Evolutionary conservation across 2,113 vertebrate genomes (phyloP).

Genomic region (Accipiter virgatus): DNA sequence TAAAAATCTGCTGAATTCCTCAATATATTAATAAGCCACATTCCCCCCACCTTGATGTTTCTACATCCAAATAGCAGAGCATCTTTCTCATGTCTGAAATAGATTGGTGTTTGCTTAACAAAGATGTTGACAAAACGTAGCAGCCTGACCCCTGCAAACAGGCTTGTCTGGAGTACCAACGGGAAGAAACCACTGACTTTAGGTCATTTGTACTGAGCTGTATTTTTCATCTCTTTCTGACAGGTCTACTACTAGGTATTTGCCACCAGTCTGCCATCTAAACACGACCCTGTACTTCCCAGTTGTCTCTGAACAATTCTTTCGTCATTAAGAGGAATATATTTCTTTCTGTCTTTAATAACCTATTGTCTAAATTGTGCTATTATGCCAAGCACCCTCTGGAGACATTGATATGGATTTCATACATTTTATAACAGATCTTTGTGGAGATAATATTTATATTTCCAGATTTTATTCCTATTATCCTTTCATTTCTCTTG

Average conservation of each 20-base stretch:
- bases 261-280: not conserved
- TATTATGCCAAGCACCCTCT: not conserved
- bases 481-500: conserved; percentile 4
- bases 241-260: not conserved
- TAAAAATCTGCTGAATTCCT: not conserved
- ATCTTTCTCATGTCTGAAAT: not conserved
- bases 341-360: conserved; percentile 7
- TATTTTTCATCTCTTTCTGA: not conserved
- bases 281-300: not conserved
- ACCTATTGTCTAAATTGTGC: not conserved
- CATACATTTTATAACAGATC: not conserved
- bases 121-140: not conserved
- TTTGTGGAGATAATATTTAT: not conserved
- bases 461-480: conserved; percentile 1
- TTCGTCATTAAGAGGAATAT: not conserved
- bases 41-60: not conserved
- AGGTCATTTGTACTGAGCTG: accelerated
- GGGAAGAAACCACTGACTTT: not conserved
- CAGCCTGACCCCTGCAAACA: not conserved
- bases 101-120: not conserved
- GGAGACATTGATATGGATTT: not conserved
- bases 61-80: not conserved
- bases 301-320: not conserved
- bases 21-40: not conserved
- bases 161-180: accelerated